Conservation (phyloP, 2,113 vertebrate genomes). For the cat (Felis catus) region DNA sequence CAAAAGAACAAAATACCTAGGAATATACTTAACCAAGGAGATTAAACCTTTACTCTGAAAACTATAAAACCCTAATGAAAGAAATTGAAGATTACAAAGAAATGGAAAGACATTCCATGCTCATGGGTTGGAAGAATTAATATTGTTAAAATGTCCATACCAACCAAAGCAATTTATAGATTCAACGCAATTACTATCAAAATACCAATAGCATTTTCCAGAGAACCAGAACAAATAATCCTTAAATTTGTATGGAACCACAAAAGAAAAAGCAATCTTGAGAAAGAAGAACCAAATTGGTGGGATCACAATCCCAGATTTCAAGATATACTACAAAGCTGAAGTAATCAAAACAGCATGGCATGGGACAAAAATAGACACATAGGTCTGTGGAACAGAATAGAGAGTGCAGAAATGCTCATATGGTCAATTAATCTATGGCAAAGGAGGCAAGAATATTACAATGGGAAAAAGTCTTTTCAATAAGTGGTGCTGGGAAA, state of each 20-base stretch:
- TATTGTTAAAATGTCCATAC: neutral
- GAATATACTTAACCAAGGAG: neutral
- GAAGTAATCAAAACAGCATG: neutral
- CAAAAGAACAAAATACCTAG: neutral
- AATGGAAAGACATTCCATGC: neutral
- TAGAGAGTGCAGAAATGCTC: neutral
- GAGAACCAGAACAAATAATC: neutral
- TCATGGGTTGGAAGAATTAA: neutral
- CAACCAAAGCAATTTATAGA: neutral
- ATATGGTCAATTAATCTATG: neutral
- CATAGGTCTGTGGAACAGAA: neutral
- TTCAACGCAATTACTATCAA: neutral
- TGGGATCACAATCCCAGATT: neutral
- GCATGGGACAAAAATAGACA: neutral
- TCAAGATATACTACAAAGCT: neutral
- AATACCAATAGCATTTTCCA: neutral
- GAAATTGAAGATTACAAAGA: neutral
- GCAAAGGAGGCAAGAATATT: neutral
- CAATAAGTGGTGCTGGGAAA: neutral
- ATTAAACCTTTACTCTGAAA: neutral
- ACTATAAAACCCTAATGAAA: neutral
- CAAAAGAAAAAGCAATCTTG: neutral
- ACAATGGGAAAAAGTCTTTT: neutral
- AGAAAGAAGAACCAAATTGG: neutral
- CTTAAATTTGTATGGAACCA: neutral